A percentile compares a stretch with the other conserved stretches of the same genome.
These are phyloP conservation scores for Troides helena DNA, from an alignment of 2,888 invertebrate species.

Conservation along the genomic window DNA sequence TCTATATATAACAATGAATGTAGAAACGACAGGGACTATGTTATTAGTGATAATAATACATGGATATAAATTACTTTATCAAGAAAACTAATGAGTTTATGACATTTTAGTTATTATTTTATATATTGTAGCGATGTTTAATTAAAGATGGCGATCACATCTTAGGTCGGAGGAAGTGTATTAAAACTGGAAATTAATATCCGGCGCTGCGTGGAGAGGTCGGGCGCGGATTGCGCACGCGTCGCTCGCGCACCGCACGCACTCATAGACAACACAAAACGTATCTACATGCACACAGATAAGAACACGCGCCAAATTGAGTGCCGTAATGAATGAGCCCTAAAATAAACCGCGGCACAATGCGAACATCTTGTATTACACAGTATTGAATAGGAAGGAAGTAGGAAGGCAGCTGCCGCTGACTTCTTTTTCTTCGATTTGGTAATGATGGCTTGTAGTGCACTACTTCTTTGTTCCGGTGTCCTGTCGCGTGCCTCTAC, in stretches of 20 bases:
- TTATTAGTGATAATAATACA: no score
- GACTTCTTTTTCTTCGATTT: conserved; percentile 67
- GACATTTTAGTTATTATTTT: neutral
- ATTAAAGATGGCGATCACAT: conserved; percentile 12
- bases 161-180: conserved; percentile 9
- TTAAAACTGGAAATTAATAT: conserved; percentile 32
- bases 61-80: no score
- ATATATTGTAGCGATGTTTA: neutral
- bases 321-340: conserved; percentile 72
- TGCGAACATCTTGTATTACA: conserved; percentile 74
- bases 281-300: conserved; percentile 54
- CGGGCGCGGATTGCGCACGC: conserved; percentile 36
- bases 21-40: no score
- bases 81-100: no score
- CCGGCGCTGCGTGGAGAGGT: conserved; percentile 38
- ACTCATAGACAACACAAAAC: conserved; percentile 42
- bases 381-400: conserved; percentile 72
- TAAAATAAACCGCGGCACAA: conserved; percentile 69
- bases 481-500: conserved; percentile 73
- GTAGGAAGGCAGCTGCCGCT: conserved; percentile 75
- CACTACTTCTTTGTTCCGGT: conserved; percentile 67
- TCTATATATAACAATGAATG: no score
- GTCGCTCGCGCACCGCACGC: conserved; percentile 38
- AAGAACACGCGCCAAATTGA: conserved; percentile 77
- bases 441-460: conserved; percentile 77